Conservation (phyloP, 1,140 invertebrate species). For the Daktulosphaira vitifoliae region DNA sequence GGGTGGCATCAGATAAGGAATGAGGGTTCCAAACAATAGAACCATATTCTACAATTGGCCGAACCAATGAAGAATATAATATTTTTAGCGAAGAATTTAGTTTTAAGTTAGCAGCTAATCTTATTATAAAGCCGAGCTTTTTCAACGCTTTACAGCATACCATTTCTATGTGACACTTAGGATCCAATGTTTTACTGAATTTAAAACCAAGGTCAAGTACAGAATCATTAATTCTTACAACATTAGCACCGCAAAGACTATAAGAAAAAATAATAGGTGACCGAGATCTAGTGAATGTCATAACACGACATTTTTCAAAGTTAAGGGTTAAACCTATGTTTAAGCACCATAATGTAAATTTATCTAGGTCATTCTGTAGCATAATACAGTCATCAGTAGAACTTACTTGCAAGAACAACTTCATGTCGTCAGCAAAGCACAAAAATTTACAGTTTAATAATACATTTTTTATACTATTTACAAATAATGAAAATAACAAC, state of each 20-base stretch:
- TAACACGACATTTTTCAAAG: background rate
- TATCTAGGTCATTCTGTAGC: background rate
- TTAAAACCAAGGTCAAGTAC: background rate
- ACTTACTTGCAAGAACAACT: background rate
- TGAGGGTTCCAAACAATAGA: background rate
- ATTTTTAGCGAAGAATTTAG: background rate
- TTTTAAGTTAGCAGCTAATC: background rate
- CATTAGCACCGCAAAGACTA: background rate
- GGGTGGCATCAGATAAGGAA: background rate
- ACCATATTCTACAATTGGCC: conserved; percentile 10
- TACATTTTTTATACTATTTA: background rate
- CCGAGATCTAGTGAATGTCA: background rate
- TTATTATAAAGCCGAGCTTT: background rate
- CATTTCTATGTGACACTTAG: background rate
- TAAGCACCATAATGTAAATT: too few relatives aligned
- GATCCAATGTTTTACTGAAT: background rate
- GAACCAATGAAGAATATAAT: background rate
- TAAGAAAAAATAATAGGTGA: background rate
- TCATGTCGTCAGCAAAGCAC: background rate
- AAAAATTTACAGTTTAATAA: background rate
- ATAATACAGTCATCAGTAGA: background rate
- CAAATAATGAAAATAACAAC: background rate
- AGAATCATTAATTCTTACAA: background rate
- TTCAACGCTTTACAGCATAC: background rate
- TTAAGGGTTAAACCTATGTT: background rate